These are phyloP conservation scores for Endotricha flammealis DNA, from an alignment of 2,888 invertebrate species.

Conservation along the genomic window DNA sequence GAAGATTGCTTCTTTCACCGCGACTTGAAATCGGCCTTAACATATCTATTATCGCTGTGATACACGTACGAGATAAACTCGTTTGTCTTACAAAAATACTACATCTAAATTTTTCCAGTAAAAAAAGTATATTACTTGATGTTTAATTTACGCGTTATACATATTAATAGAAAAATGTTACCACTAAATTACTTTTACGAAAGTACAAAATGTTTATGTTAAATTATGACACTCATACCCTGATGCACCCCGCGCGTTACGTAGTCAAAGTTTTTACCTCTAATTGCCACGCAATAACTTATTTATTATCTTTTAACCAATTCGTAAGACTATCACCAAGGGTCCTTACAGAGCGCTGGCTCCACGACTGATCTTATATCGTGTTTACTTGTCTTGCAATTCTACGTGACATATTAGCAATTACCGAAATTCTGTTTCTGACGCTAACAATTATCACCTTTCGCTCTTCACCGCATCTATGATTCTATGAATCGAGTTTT, in stretches of 20 bases:
- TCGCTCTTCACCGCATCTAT: constrained; percentile 48
- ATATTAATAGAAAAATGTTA: constrained; percentile 70
- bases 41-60: constrained; percentile 76
- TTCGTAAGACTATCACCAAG: constrained; percentile 71
- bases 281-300: constrained; percentile 73
- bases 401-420: constrained; percentile 20
- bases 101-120: constrained; percentile 69
- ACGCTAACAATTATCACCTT: constrained; percentile 36
- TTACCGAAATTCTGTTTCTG: constrained; percentile 19
- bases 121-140: constrained; percentile 71
- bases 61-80: constrained; percentile 69
- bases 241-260: constrained; percentile 76
- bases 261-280: constrained; percentile 52
- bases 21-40: constrained; percentile 47
- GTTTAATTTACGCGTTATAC: constrained; percentile 63
- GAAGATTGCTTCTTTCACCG: constrained; percentile 49
- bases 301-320: constrained; percentile 70
- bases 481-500: constrained; percentile 27
- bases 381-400: constrained; percentile 5
- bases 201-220: constrained; percentile 69
- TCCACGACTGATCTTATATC: constrained; percentile 17
- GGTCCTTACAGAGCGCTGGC: constrained; percentile 31
- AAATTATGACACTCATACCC: constrained; percentile 78
- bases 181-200: constrained; percentile 69
- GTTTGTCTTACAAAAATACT: constrained; percentile 71